Percentiles rank a stretch among this genome's conserved stretches.
Evolutionary conservation across 2,113 vertebrate genomes (phyloP).

Genomic region (Ceyx margarethae): DNA sequence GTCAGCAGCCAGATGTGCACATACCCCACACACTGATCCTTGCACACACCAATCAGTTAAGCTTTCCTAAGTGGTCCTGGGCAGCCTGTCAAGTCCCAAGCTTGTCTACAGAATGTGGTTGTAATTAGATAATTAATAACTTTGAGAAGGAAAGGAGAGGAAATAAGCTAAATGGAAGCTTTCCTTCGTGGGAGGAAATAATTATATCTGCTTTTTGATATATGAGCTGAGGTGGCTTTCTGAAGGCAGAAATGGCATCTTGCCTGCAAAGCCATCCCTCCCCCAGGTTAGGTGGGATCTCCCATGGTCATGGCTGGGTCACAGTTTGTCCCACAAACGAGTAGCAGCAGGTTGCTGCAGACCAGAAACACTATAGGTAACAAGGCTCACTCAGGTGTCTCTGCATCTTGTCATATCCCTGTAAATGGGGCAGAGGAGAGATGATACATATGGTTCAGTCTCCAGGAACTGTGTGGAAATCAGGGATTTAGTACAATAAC

Average conservation of each 20-base stretch:
- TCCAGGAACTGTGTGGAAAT: fast-evolving
- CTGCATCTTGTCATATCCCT: not conserved
- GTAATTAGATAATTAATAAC: constrained; percentile 78
- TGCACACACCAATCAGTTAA: not conserved
- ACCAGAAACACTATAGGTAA: not conserved
- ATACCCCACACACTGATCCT: not conserved
- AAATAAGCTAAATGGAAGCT: constrained; percentile 69
- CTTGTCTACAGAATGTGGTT: constrained; percentile 62
- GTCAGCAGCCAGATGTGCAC: not conserved
- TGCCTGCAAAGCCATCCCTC: not conserved
- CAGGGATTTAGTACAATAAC: not conserved
- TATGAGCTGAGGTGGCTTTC: constrained; percentile 55
- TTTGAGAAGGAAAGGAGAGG: constrained; percentile 4
- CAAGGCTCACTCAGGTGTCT: fast-evolving
- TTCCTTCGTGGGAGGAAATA: constrained; percentile 72
- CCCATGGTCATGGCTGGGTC: not conserved
- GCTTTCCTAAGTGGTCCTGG: constrained; percentile 48
- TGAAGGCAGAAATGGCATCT: not conserved
- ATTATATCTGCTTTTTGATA: constrained; percentile 65
- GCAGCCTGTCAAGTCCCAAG: constrained; percentile 63
- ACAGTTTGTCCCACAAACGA: not conserved
- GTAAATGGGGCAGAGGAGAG: not conserved
- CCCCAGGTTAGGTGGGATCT: not conserved
- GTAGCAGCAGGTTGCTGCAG: not conserved
- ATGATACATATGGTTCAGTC: fast-evolving